Conservation (phyloP, 1,140 invertebrate genomes). For the Nautilus pompilius region DNA sequence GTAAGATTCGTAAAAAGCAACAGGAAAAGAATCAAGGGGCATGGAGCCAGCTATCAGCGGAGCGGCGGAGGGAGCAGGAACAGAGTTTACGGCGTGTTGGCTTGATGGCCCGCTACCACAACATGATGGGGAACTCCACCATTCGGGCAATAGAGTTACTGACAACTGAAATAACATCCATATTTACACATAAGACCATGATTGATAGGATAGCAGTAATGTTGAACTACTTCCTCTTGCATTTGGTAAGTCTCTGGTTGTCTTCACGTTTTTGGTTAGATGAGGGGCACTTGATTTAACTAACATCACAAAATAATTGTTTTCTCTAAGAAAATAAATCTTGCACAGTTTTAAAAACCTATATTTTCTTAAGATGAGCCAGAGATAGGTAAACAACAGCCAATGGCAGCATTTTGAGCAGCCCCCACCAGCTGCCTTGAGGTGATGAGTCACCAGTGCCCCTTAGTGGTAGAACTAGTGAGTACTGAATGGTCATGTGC, state of each 20-base stretch:
- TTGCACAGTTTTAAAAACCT: no score
- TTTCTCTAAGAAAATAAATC: no score
- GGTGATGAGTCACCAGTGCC: no score
- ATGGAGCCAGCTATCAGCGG: constrained; percentile 68
- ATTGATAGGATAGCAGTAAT: constrained; percentile 90
- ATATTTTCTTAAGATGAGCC: no score
- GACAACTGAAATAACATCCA: constrained; percentile 75
- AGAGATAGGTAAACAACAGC: no score
- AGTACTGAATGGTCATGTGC: no score
- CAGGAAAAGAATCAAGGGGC: constrained; percentile 67
- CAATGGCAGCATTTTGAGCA: no score
- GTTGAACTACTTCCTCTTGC: constrained; percentile 91
- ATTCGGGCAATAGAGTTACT: constrained; percentile 80
- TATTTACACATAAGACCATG: constrained; percentile 88
- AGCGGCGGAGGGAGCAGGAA: constrained; percentile 74
- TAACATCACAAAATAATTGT: no score
- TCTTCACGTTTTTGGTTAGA: no score
- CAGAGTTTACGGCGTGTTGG: constrained; percentile 74
- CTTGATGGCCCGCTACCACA: constrained; percentile 85
- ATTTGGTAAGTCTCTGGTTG: constrained; percentile 86
- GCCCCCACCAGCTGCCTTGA: no score
- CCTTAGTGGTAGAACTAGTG: no score
- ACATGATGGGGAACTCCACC: constrained; percentile 86
- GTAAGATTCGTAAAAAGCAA: constrained; percentile 57
- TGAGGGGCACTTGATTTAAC: no score